Evolutionary conservation across 2,888 invertebrate genomes (phyloP).

Genomic region (Epinotia brunnichana): DNA sequence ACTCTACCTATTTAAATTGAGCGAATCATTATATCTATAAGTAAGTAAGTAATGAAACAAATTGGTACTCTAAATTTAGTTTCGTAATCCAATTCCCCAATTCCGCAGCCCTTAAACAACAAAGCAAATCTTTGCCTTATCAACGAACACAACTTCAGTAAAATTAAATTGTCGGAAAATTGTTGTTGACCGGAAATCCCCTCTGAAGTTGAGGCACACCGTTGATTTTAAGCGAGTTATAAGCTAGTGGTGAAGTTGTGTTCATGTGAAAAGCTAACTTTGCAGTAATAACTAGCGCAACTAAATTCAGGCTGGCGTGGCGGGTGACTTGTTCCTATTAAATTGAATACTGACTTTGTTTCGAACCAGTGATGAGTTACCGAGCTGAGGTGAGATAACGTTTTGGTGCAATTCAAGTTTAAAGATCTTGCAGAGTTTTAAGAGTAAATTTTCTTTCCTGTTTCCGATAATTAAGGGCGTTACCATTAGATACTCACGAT

Average conservation of each 20-base stretch:
- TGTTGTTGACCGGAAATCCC: slow-evolving; percentile 35
- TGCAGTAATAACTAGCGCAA: slow-evolving; percentile 19
- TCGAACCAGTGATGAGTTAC: not conserved
- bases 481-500: no score
- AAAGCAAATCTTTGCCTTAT: slow-evolving; percentile 28
- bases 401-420: not conserved
- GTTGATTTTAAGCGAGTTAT: slow-evolving; percentile 40
- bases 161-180: slow-evolving; percentile 38
- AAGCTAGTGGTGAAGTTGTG: slow-evolving; percentile 24
- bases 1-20: not conserved
- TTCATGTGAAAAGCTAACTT: slow-evolving; percentile 34
- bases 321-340: not conserved
- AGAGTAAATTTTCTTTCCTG: not conserved
- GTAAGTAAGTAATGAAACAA: not conserved
- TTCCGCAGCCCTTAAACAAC: not conserved
- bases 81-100: not conserved
- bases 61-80: not conserved
- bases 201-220: slow-evolving; percentile 23
- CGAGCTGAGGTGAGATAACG: not conserved
- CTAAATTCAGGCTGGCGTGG: slow-evolving; percentile 14
- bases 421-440: not conserved
- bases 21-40: not conserved
- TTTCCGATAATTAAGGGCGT: not conserved
- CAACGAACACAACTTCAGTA: slow-evolving; percentile 24
- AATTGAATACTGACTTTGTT: not conserved